These are phyloP conservation scores for Cerastis leucographa DNA, from an alignment of 2,888 invertebrate species.

Conservation along the genomic window DNA sequence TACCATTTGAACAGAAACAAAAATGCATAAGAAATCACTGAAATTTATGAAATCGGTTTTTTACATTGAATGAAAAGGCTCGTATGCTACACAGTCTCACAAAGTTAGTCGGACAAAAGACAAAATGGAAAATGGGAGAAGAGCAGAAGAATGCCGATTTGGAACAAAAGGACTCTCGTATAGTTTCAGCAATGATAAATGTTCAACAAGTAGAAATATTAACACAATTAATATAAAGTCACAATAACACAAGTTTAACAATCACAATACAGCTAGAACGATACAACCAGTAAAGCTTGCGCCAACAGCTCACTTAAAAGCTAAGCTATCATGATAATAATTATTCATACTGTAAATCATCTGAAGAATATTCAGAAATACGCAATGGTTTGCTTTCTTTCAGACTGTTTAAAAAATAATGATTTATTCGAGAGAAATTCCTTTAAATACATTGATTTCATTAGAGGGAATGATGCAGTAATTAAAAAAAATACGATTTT, in stretches of 20 bases:
- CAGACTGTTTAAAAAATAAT: background rate
- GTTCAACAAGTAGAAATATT: slow-evolving; percentile 25
- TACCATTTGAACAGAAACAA: slow-evolving; percentile 59
- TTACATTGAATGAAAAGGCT: background rate
- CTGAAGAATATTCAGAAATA: background rate
- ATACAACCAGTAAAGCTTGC: slow-evolving; percentile 53
- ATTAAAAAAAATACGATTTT: background rate
- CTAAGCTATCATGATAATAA: slow-evolving; percentile 25
- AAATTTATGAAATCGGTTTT: slow-evolving; percentile 1
- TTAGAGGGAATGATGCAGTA: background rate
- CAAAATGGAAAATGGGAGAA: background rate
- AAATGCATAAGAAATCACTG: slow-evolving; percentile 43
- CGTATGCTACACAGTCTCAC: background rate
- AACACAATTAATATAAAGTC: slow-evolving; percentile 38
- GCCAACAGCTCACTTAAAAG: slow-evolving; percentile 52
- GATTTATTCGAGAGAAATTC: slow-evolving; percentile 14
- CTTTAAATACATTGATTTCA: slow-evolving; percentile 15
- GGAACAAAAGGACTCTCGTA: background rate
- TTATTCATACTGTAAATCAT: slow-evolving; percentile 3
- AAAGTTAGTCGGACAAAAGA: background rate
- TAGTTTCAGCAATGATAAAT: slow-evolving; percentile 34
- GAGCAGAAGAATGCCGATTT: background rate
- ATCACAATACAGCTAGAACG: slow-evolving; percentile 53
- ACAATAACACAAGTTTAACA: slow-evolving; percentile 57
- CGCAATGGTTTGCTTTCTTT: background rate